Conservation (phyloP, 2,113 vertebrate species). For the Ictidomys tridecemlineatus region DNA sequence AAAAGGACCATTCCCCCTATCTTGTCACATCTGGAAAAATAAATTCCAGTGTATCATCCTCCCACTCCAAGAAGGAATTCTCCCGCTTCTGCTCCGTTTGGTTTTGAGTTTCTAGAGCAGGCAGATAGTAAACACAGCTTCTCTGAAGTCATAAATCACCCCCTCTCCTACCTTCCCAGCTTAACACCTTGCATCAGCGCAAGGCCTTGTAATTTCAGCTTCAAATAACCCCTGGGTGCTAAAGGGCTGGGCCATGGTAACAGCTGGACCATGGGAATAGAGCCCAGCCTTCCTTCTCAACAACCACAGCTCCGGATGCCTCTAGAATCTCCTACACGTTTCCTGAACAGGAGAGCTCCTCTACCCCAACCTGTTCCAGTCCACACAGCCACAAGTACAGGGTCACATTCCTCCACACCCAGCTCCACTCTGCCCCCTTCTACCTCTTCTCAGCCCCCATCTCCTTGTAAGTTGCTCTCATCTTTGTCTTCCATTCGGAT, state of each 20-base stretch:
- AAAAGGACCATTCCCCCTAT: constrained; percentile 32
- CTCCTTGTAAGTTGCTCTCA: not conserved
- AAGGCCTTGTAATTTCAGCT: constrained; percentile 87
- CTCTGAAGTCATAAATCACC: constrained; percentile 93
- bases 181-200: constrained; percentile 87
- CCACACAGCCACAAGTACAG: not conserved
- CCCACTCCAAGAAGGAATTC: constrained; percentile 64
- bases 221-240: constrained; percentile 86
- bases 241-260: constrained; percentile 82
- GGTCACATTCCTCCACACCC: not conserved
- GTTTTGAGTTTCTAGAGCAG: constrained; percentile 83
- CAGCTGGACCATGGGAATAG: constrained; percentile 59
- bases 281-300: not conserved
- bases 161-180: constrained; percentile 86
- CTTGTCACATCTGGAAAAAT: constrained; percentile 76
- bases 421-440: not conserved
- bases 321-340: not conserved
- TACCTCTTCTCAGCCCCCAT: not conserved
- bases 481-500: constrained; percentile 30
- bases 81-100: constrained; percentile 73
- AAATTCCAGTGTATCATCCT: constrained; percentile 22
- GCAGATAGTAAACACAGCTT: constrained; percentile 91
- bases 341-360: not conserved
- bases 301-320: not conserved
- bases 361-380: not conserved